Evolutionary conservation across 1,140 invertebrate genomes (phyloP), one percentile per base, ranked within the genome.

Genomic region (Thalassaphorura encarpata): DNA sequence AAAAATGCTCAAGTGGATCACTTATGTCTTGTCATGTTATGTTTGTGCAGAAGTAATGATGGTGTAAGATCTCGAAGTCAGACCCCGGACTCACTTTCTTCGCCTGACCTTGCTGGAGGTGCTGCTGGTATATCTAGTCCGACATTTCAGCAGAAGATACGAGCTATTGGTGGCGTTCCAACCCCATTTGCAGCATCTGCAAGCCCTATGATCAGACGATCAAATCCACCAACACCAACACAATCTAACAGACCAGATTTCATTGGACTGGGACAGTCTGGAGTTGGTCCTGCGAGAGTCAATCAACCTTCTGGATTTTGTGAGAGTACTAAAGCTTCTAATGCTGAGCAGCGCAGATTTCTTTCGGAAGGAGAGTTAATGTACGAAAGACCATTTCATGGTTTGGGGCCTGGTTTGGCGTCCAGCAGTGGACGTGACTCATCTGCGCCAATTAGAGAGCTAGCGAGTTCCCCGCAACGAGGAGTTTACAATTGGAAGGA

Each of bases 91-190:
- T 77, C 78, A 13, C 66, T 81, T 3, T 80, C 79, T 52, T 78
- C 79, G 73, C 59, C 77, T 28, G 56, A 61, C 16, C 58, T 59
- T 39, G 49, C 56, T 72, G 52, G 76, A 78, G 50, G 71, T 80
- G 66, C 68, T 67, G 48, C 65, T 68, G 53, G 68, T 54, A 72
- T 71, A 31, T 82, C 83, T 3, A 85, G 83, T 67, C 87, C 87
- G 29, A 90, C 86, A 27, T 86, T 89, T 80, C 87, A 89, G 70
- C 87, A 89, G 70, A 77, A 87, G 66, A 89, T 90, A 64, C 89
- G 89, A 73, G 84, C 85, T 53, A 79, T 90, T 33, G 88, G 88
- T 41, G 68, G 68, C 1, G 87, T 90, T 60, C 85, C 88, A 15
- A 92, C 88, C 59, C 87, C 88, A 19, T 77, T 91, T 27, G 83